phyloP scores from a whole-genome alignment of 1,140 invertebrate species.

The Geopemphigus sp. region DNA sequence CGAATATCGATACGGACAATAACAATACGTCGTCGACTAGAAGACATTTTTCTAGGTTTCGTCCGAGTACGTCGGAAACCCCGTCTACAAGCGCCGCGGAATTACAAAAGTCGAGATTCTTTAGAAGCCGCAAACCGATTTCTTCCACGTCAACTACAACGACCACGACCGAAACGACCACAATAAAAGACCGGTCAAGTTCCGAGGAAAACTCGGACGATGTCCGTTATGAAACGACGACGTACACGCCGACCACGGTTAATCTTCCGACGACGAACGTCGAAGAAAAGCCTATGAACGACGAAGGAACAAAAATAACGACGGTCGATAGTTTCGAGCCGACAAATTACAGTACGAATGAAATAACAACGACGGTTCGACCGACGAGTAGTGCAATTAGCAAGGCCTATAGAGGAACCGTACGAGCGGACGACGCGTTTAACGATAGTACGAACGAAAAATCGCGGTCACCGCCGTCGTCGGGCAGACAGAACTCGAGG shows the following conservation, averaged over 20 bases:
- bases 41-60: constrained; percentile 4
- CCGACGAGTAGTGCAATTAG: neutral
- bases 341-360: neutral
- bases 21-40: neutral
- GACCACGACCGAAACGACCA: neutral
- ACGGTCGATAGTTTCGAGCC: constrained; percentile 11
- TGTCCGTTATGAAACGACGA: constrained; percentile 1
- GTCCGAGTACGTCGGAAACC: neutral
- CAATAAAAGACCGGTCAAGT: constrained; percentile 2
- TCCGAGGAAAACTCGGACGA: constrained; percentile 16
- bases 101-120: constrained; percentile 25
- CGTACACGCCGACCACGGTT: neutral
- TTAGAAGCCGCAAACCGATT: constrained; percentile 30
- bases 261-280: neutral
- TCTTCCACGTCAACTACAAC: neutral
- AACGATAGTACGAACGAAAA: neutral
- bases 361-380: constrained; percentile 6
- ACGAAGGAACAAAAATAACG: neutral
- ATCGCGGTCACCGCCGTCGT: neutral
- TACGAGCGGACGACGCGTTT: neutral
- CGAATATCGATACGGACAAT: neutral
- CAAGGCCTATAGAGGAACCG: neutral
- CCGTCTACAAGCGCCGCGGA: neutral
- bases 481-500: constrained; percentile 23
- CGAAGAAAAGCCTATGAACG: neutral